phyloP scores from a whole-genome alignment of 2,888 invertebrate genomes.

The Limnephilus lunatus region DNA sequence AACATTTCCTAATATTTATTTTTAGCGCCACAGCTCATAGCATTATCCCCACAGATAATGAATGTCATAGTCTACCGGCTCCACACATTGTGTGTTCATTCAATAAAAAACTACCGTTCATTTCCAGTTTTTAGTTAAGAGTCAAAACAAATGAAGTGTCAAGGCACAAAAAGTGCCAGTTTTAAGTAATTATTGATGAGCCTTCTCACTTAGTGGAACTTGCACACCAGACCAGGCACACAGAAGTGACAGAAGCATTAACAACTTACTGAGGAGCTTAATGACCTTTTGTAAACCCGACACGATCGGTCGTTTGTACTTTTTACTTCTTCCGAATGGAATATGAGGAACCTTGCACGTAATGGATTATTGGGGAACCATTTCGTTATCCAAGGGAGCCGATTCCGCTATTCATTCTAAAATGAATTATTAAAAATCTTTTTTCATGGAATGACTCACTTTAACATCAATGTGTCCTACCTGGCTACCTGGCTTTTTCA shows the following conservation, averaged over 20 bases:
- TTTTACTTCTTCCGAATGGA: not conserved
- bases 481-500: too few relatives aligned
- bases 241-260: not conserved
- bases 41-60: not conserved
- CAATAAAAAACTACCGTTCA: not conserved
- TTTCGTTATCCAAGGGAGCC: not conserved
- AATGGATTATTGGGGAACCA: not conserved
- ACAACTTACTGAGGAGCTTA: not conserved
- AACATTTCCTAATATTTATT: too few relatives aligned
- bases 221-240: not conserved
- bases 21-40: not conserved
- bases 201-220: not conserved
- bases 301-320: not conserved
- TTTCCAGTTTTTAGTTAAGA: not conserved
- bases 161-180: not conserved
- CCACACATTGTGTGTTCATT: not conserved
- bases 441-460: too few relatives aligned
- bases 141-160: not conserved
- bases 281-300: constrained; percentile 17
- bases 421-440: not conserved
- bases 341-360: not conserved
- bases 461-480: too few relatives aligned
- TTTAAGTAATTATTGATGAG: not conserved
- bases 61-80: not conserved
- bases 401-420: not conserved